A percentile compares a stretch with the other conserved stretches of the same genome.
Conservation (phyloP, 2,113 vertebrate species). For the Dicerorhinus sumatrensis region DNA sequence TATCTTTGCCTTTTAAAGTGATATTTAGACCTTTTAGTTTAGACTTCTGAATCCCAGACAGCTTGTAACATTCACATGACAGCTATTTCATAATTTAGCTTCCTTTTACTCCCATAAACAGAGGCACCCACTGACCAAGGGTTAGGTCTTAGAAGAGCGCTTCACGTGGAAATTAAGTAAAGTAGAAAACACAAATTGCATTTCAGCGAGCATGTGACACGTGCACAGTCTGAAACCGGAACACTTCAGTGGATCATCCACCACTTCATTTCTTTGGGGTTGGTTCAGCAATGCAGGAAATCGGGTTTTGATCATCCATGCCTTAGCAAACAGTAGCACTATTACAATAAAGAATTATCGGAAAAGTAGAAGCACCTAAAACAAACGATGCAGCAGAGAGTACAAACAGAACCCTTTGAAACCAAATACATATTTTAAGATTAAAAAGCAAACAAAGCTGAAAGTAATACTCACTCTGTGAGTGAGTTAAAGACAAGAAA, state of each 20-base stretch:
- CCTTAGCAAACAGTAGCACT: background rate
- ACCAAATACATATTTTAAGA: slow-evolving; percentile 46
- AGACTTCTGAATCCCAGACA: slow-evolving; percentile 67
- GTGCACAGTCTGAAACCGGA: background rate
- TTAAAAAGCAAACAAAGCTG: slow-evolving; percentile 47
- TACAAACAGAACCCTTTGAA: background rate
- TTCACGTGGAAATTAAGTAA: slow-evolving; percentile 70
- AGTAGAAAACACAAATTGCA: background rate
- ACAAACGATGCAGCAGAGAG: background rate
- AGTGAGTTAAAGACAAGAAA: slow-evolving; percentile 59
- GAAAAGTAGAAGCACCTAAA: background rate
- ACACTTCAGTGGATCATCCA: background rate
- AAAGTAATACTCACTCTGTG: slow-evolving; percentile 46
- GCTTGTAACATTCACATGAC: slow-evolving; percentile 58
- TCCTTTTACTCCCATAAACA: slow-evolving; percentile 80
- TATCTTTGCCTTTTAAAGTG: slow-evolving; percentile 58
- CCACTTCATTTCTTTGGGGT: background rate
- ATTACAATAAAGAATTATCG: background rate
- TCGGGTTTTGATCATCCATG: background rate
- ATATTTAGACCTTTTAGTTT: background rate
- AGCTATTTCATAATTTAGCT: slow-evolving; percentile 72
- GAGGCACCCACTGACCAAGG: slow-evolving; percentile 69
- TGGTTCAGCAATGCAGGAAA: background rate
- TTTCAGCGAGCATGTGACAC: background rate
- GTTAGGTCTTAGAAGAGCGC: slow-evolving; percentile 58